Evolutionary conservation across 2,113 vertebrate species (phyloP), one percentile per base, ranked within the genome.

Genomic region (Notarius quadriscutis): DNA sequence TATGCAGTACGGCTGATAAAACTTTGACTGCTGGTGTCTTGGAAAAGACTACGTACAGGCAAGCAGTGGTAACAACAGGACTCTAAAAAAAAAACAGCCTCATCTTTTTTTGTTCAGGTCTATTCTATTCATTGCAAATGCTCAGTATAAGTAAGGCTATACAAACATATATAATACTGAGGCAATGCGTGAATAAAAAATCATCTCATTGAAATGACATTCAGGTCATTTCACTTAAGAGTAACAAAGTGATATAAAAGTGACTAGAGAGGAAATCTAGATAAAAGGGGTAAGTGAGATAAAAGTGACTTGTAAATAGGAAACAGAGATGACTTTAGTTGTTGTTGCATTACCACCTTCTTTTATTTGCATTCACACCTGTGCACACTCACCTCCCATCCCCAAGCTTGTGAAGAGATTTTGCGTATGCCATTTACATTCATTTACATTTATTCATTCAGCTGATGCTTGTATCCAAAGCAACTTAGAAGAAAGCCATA

Each of bases 361-460:
- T 74, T 27, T 84, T 41, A 84, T 84, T 84, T 84, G 83, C 83
- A 84, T 84, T 84, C 67, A 74, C 83, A 84, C 67, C 83, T 84
- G 83, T 84, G 83, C 51, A 74, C 83, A 84, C 55, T 48, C 81
- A 81, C 48, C 65, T 55, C 69, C 53, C 58, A 57, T 58, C 63
- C 67, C 67, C 10, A 5, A 57, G 51, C 30, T 72, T 30, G 67
- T 20, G 9, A 57, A 74, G n/a, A 58, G 67, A 57, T 72, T 84
- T 71, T 84, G 58, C 60, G 17, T 84, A 74, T 58, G 9, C 60
- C 67, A 84, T 84, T 84, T 84, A 22, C 83, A 84, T 84, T 84
- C 22, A 84, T 84, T 84, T 84, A 55, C 67, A 84, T 84, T 57
- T 84, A 71, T 55, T 84, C 65, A 30, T 84, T 84, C 60, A 50